phyloP scores from a whole-genome alignment of 2,797 vertebrate genomes.

The Centropyge bicolor region DNA sequence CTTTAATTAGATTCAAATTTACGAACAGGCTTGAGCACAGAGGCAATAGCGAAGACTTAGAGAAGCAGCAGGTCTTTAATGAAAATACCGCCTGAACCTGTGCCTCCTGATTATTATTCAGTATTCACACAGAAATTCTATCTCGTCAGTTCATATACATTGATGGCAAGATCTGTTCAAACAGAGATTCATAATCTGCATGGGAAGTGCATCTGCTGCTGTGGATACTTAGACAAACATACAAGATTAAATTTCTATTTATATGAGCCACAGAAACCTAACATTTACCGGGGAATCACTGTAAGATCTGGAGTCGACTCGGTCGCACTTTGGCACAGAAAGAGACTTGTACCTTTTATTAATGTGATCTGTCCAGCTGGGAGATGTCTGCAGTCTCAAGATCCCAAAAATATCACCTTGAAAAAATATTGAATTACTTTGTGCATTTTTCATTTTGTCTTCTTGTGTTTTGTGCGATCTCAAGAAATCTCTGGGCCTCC shows the following conservation, averaged over 20 bases:
- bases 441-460: constrained; percentile 19
- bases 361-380: constrained; percentile 52
- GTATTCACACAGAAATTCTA: constrained; percentile 68
- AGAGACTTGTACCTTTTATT: constrained; percentile 51
- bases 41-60: constrained; percentile 48
- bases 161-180: constrained; percentile 84
- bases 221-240: constrained; percentile 88
- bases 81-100: constrained; percentile 66
- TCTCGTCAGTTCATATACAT: constrained; percentile 81
- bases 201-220: constrained; percentile 84
- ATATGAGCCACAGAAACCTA: constrained; percentile 82
- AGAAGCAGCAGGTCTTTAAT: constrained; percentile 64
- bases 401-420: constrained; percentile 21
- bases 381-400: constrained; percentile 18
- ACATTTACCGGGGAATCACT: constrained; percentile 83
- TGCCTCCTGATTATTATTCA: constrained; percentile 77
- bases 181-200: constrained; percentile 86
- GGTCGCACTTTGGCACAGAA: constrained; percentile 57
- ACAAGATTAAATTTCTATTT: constrained; percentile 92
- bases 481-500: not conserved
- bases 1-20: constrained; percentile 53
- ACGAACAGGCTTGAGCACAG: constrained; percentile 17
- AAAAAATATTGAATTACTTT: not conserved
- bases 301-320: constrained; percentile 70
- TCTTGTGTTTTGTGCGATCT: not conserved